Percentiles rank a stretch among this genome's conserved stretches.
Evolutionary conservation across 2,888 invertebrate genomes (phyloP).

Genomic region (Hyposoter didymator): DNA sequence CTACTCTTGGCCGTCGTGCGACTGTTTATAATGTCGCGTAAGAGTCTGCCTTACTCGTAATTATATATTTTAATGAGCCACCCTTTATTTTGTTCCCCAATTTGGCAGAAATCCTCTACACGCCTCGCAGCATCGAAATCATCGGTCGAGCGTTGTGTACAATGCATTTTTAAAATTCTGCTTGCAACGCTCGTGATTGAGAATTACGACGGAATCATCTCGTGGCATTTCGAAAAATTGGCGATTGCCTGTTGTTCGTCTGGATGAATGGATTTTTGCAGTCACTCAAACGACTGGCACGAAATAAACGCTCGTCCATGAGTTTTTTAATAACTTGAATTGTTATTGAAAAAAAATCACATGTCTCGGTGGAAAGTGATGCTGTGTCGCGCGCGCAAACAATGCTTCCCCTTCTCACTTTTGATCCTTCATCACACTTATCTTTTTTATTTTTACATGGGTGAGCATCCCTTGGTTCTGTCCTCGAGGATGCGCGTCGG

Average conservation of each 20-base stretch:
- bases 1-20: not conserved
- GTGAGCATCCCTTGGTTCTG: slow-evolving; percentile 50
- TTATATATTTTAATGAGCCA: not conserved
- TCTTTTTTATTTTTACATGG: slow-evolving; percentile 31
- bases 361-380: not conserved
- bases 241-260: too few species aligned
- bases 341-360: not conserved
- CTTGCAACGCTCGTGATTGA: too few species aligned
- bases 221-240: too few species aligned
- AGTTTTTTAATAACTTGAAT: not conserved
- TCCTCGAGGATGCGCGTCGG: slow-evolving; percentile 47
- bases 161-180: too few species aligned
- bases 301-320: not conserved
- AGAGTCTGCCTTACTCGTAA: not conserved
- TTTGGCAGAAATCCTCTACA: too few species aligned
- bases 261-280: not conserved
- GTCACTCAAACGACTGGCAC: not conserved
- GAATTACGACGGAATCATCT: too few species aligned
- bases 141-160: too few species aligned
- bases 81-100: too few species aligned
- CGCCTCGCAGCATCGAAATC: too few species aligned
- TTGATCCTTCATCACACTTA: slow-evolving; percentile 14
- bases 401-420: slow-evolving; percentile 19
- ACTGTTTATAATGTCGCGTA: not conserved
- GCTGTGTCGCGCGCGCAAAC: not conserved